phyloP scores from a whole-genome alignment of 2,797 vertebrate species.

The Poeciliopsis gracilis region DNA sequence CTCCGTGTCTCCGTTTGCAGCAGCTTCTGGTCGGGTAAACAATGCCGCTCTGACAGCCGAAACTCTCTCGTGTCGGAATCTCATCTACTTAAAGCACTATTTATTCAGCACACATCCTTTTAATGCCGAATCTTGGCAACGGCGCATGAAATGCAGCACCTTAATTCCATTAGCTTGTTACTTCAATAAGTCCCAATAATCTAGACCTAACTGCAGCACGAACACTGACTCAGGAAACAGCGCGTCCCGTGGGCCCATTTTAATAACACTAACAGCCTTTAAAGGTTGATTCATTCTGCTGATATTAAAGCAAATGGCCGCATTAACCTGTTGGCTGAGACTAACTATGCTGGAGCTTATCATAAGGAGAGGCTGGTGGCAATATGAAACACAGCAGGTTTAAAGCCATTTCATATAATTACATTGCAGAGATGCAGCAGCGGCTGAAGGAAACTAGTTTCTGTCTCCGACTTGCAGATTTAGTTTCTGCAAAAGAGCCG shows the following conservation, averaged over 20 bases:
- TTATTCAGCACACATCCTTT: conserved; percentile 80
- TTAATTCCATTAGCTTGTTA: conserved; percentile 84
- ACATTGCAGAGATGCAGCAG: conserved; percentile 53
- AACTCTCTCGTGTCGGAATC: conserved; percentile 72
- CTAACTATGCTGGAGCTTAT: conserved; percentile 40
- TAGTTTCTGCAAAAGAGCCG: conserved; percentile 46
- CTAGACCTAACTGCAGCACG: conserved; percentile 73
- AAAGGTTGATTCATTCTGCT: conserved; percentile 74
- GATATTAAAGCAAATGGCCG: conserved; percentile 70
- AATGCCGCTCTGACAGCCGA: conserved; percentile 73
- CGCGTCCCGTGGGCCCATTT: conserved; percentile 67
- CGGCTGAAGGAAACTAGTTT: conserved; percentile 43
- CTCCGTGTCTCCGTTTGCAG: conserved; percentile 56
- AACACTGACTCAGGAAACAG: conserved; percentile 55
- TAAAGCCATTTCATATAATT: conserved; percentile 51
- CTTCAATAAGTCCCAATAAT: conserved; percentile 82
- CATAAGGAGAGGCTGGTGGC: conserved; percentile 39
- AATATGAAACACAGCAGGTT: conserved; percentile 54
- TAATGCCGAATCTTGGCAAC: conserved; percentile 80
- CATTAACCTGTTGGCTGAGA: conserved; percentile 69
- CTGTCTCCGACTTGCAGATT: conserved; percentile 30
- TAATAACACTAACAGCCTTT: conserved; percentile 77
- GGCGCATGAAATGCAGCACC: conserved; percentile 78
- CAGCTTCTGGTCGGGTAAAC: conserved; percentile 67
- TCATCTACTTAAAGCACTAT: conserved; percentile 79